These are phyloP conservation scores for Telenomus remus DNA, from an alignment of 1,140 invertebrate species.

Conservation along the genomic window DNA sequence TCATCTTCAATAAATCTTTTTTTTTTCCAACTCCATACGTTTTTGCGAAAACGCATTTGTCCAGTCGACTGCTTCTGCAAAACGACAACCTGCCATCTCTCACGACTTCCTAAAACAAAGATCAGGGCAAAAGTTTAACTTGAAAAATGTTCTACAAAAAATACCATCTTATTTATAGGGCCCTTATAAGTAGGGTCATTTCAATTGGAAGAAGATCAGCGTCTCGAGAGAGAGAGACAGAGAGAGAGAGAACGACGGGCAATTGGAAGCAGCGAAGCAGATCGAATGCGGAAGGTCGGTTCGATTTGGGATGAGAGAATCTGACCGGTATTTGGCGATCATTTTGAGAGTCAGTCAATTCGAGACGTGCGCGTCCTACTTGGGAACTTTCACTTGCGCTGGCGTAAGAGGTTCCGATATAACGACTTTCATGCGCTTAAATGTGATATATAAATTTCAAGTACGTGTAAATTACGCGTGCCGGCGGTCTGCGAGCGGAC, in stretches of 20 bases:
- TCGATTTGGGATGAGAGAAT: slow-evolving; percentile 50
- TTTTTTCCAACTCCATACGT: no score
- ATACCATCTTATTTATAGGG: no score
- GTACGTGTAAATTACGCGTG: slow-evolving; percentile 57
- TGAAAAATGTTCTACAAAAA: no score
- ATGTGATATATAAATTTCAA: slow-evolving; percentile 61
- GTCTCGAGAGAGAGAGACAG: background rate
- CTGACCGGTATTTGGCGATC: slow-evolving; percentile 69
- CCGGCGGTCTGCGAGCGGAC: slow-evolving; percentile 27
- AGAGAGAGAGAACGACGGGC: background rate
- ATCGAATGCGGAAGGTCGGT: slow-evolving; percentile 37
- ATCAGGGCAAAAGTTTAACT: no score
- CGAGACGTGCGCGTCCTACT: slow-evolving; percentile 71
- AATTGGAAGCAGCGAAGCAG: slow-evolving; percentile 19
- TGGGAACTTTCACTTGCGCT: slow-evolving; percentile 74
- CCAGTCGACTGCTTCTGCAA: no score
- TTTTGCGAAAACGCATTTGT: no score
- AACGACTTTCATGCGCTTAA: slow-evolving; percentile 58
- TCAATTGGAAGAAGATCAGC: no score
- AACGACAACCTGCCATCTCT: no score
- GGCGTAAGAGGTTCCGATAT: slow-evolving; percentile 71
- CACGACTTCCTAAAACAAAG: no score
- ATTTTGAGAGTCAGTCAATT: slow-evolving; percentile 63
- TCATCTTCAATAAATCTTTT: no score
- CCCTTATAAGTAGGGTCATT: background rate